Conservation (phyloP, 2,797 vertebrate genomes). For the Alosa sapidissima region DNA sequence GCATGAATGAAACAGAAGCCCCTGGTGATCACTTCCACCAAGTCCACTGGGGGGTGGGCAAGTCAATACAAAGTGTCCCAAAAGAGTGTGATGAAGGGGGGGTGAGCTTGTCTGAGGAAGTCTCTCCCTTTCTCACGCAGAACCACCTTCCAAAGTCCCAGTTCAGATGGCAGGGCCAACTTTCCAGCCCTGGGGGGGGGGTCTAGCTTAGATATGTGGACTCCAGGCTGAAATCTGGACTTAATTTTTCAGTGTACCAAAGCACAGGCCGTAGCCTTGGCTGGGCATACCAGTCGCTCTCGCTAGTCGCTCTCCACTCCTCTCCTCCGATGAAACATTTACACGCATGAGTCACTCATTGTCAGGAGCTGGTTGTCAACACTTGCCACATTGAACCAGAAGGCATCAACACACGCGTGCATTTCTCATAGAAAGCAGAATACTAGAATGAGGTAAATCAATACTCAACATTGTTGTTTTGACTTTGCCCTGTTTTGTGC, state of each 20-base stretch:
- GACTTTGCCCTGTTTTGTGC: not conserved
- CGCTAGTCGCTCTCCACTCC: not conserved
- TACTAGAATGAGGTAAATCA: not conserved
- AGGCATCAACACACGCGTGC: constrained; percentile 5
- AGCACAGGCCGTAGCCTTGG: not conserved
- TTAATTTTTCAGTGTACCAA: not conserved
- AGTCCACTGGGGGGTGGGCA: constrained; percentile 29
- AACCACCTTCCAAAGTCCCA: not conserved
- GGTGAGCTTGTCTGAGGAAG: not conserved
- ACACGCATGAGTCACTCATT: constrained; percentile 45
- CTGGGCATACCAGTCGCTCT: not conserved
- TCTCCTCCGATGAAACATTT: constrained; percentile 40
- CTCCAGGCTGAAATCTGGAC: not conserved
- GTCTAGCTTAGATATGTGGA: not conserved
- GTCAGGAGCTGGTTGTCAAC: constrained; percentile 41
- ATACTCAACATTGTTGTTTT: not conserved
- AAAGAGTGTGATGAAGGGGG: constrained; percentile 27
- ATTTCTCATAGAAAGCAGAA: not conserved
- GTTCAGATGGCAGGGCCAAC: not conserved
- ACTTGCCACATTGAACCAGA: constrained; percentile 18
- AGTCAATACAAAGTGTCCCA: constrained; percentile 37
- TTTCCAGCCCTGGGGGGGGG: not conserved
- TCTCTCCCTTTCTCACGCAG: not conserved
- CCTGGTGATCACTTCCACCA: constrained; percentile 16
- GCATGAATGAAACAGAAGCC: constrained; percentile 61